Percentiles rank a stretch among this genome's conserved stretches.
Evolutionary conservation across 2,113 vertebrate species (phyloP).

Genomic region (Abramis brama): DNA sequence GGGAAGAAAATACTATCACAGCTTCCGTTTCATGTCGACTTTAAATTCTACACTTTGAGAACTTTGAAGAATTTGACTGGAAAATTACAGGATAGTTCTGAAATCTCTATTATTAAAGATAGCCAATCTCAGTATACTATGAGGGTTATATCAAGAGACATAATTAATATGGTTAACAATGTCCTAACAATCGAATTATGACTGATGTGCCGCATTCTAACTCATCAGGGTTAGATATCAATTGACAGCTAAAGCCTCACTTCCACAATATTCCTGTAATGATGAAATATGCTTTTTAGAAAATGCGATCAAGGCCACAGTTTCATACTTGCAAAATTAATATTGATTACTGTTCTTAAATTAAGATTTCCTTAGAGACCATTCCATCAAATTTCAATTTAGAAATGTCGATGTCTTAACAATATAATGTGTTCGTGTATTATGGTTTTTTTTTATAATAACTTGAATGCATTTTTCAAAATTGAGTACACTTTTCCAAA

Average conservation of each 20-base stretch:
- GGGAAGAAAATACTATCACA: too few relatives aligned
- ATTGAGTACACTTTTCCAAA: background rate
- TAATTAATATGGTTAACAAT: background rate
- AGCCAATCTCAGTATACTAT: background rate
- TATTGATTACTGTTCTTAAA: constrained; percentile 50
- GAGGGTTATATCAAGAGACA: background rate
- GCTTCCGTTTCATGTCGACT: too few relatives aligned
- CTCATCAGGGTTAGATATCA: constrained; percentile 61
- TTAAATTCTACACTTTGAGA: background rate
- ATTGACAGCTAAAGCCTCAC: constrained; percentile 62
- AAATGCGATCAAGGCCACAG: background rate
- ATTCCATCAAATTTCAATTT: background rate
- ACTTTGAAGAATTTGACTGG: background rate
- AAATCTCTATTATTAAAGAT: background rate
- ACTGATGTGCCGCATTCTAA: constrained; percentile 49
- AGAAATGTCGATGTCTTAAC: background rate
- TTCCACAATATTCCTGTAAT: constrained; percentile 57
- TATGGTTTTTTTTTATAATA: background rate
- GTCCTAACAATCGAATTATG: constrained; percentile 35
- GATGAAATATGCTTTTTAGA: constrained; percentile 1
- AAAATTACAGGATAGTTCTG: background rate
- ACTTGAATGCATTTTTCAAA: background rate
- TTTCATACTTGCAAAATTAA: constrained; percentile 56
- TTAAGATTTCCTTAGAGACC: background rate
- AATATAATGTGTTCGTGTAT: background rate